phyloP scores from a whole-genome alignment of 1,140 invertebrate genomes.

The Ruditapes philippinarum region DNA sequence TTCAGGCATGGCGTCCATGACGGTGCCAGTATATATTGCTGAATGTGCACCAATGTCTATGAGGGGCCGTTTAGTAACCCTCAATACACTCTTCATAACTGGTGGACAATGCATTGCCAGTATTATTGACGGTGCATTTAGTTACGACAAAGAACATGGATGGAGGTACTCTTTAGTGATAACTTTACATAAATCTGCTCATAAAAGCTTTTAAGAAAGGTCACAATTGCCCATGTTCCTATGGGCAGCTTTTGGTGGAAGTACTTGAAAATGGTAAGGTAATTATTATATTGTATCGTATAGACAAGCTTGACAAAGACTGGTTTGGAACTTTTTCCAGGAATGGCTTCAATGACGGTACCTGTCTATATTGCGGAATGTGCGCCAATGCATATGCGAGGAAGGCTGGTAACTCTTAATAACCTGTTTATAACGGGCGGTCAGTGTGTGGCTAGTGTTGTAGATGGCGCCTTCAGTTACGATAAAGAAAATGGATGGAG shows the following conservation, averaged over 20 bases:
- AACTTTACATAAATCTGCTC: too few relatives aligned
- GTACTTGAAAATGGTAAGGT: too few relatives aligned
- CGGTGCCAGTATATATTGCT: constrained; percentile 90
- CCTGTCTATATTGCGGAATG: constrained; percentile 90
- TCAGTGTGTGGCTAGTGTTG: constrained; percentile 88
- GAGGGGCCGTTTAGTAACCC: constrained; percentile 88
- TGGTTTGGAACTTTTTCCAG: constrained; percentile 79
- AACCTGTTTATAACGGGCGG: constrained; percentile 89
- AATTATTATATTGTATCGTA: too few relatives aligned
- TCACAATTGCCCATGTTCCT: too few relatives aligned
- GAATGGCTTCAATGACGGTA: constrained; percentile 90
- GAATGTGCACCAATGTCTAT: constrained; percentile 88
- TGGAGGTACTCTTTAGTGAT: constrained; percentile 80
- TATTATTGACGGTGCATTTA: constrained; percentile 89
- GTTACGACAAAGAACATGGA: constrained; percentile 82
- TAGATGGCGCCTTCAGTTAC: constrained; percentile 88
- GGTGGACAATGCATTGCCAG: constrained; percentile 89
- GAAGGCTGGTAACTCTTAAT: constrained; percentile 89
- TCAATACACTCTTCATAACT: constrained; percentile 89
- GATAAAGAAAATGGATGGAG: constrained; percentile 83
- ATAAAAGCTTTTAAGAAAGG: too few relatives aligned
- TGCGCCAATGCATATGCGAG: constrained; percentile 88
- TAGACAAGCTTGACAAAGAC: too few relatives aligned
- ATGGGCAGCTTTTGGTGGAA: too few relatives aligned
- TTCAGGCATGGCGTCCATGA: constrained; percentile 89